These are phyloP conservation scores for Scaptodrosophila latifasciaeformis DNA, from an alignment of 2,888 invertebrate species.

Conservation along the genomic window DNA sequence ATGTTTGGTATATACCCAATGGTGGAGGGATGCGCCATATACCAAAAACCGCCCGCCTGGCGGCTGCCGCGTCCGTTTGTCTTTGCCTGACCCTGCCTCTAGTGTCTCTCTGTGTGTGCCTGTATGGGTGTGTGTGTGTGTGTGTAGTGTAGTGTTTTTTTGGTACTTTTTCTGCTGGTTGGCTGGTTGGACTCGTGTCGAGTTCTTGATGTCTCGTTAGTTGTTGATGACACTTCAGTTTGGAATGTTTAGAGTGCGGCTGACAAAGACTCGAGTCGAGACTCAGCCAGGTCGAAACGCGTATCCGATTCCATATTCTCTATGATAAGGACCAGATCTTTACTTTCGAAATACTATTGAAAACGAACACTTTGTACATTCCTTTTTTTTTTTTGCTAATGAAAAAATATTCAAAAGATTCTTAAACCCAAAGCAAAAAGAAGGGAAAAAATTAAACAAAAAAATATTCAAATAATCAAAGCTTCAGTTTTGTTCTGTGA, in stretches of 20 bases:
- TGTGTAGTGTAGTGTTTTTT: conserved; percentile 38
- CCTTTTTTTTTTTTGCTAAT: too few relatives aligned
- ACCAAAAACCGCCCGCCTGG: conserved; percentile 39
- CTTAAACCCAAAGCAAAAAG: too few relatives aligned
- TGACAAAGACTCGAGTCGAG: conserved; percentile 36
- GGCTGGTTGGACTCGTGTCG: conserved; percentile 71
- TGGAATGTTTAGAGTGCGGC: conserved; percentile 69
- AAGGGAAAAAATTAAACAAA: too few relatives aligned
- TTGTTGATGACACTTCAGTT: conserved; percentile 76
- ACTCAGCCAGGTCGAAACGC: conserved; percentile 1
- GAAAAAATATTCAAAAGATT: too few relatives aligned
- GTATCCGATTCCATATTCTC: too few relatives aligned
- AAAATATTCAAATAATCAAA: too few relatives aligned
- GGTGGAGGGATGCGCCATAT: conserved; percentile 59
- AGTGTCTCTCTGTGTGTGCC: conserved; percentile 10
- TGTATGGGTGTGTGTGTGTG: conserved; percentile 28
- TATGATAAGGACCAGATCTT: too few relatives aligned
- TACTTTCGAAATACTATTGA: too few relatives aligned
- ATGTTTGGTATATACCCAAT: conserved; percentile 49
- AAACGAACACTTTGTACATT: too few relatives aligned
- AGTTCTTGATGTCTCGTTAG: conserved; percentile 74
- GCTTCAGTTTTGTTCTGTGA: too few relatives aligned
- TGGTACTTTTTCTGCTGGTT: conserved; percentile 65
- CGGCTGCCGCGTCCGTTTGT: too few relatives aligned
- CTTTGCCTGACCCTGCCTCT: neutral